A percentile compares a stretch with the other conserved stretches of the same genome.
These are phyloP conservation scores for Eulemur albifrons DNA, from an alignment of 2,797 vertebrate genomes.

Conservation along the genomic window DNA sequence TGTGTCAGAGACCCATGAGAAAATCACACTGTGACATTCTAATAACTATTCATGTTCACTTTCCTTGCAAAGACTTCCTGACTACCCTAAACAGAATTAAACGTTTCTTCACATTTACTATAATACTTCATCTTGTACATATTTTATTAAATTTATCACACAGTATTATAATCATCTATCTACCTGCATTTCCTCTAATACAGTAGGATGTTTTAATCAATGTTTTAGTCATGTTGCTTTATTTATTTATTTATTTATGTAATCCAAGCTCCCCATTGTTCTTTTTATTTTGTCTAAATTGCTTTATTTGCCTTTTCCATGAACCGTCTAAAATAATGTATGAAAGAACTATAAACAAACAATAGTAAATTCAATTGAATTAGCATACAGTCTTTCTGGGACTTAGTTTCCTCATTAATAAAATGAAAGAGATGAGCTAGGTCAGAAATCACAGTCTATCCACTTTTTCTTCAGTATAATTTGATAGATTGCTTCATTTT, in stretches of 20 bases:
- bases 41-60: neutral
- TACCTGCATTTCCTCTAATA: neutral
- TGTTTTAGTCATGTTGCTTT: neutral
- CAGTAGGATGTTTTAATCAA: neutral
- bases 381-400: neutral
- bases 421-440: neutral
- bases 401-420: slow-evolving; percentile 45
- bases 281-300: slow-evolving; percentile 7
- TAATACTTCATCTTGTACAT: neutral
- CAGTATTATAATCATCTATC: neutral
- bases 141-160: neutral
- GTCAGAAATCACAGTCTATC: neutral
- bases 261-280: neutral
- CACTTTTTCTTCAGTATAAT: neutral
- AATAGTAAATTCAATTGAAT: slow-evolving; percentile 34
- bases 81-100: neutral
- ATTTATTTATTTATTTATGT: neutral
- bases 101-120: neutral
- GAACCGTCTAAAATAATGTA: slow-evolving; percentile 22
- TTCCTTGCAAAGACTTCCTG: neutral
- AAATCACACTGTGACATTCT: neutral
- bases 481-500: neutral
- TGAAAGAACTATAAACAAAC: neutral
- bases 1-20: neutral
- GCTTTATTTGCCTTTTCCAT: slow-evolving; percentile 19